phyloP scores from a whole-genome alignment of 1,140 invertebrate species.

The Drosophila hydei region DNA sequence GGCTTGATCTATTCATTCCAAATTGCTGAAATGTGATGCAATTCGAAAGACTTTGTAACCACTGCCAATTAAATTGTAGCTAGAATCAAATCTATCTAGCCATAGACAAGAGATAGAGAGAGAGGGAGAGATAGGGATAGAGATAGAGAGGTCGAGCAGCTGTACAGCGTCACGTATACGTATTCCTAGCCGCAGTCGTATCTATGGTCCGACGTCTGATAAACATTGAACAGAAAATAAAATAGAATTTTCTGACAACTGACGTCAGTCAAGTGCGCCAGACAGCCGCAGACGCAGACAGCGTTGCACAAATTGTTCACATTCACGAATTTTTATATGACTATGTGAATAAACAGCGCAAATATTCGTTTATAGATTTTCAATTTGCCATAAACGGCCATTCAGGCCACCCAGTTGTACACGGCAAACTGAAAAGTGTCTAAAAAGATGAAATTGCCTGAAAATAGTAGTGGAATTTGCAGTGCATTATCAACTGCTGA shows the following conservation, averaged over 20 bases:
- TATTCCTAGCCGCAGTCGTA: constrained; percentile 4
- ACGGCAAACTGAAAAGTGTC: background rate
- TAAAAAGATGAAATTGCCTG: background rate
- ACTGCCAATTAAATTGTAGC: constrained; percentile 9
- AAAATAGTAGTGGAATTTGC: background rate
- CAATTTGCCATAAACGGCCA: constrained; percentile 24
- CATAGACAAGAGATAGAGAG: background rate
- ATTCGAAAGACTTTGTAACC: constrained; percentile 22
- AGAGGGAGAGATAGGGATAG: background rate
- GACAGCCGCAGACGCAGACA: constrained; percentile 20
- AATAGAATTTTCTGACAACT: constrained; percentile 25
- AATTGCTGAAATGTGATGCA: constrained; percentile 13
- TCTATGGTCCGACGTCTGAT: constrained; percentile 16
- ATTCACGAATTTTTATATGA: constrained; percentile 25
- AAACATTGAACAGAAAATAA: constrained; percentile 25
- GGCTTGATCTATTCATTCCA: constrained; percentile 24
- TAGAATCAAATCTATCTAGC: background rate
- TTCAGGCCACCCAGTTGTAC: constrained; percentile 11
- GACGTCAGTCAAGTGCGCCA: constrained; percentile 49
- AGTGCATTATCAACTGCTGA: background rate
- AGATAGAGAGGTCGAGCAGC: constrained; percentile 9
- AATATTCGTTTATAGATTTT: constrained; percentile 35
- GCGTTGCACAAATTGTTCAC: constrained; percentile 17
- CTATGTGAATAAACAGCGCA: constrained; percentile 38
- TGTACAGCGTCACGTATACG: constrained; percentile 30